Evolutionary conservation across 2,888 invertebrate species (phyloP), one percentile per base, ranked within the genome.

Genomic region (Tenthredo amoena): DNA sequence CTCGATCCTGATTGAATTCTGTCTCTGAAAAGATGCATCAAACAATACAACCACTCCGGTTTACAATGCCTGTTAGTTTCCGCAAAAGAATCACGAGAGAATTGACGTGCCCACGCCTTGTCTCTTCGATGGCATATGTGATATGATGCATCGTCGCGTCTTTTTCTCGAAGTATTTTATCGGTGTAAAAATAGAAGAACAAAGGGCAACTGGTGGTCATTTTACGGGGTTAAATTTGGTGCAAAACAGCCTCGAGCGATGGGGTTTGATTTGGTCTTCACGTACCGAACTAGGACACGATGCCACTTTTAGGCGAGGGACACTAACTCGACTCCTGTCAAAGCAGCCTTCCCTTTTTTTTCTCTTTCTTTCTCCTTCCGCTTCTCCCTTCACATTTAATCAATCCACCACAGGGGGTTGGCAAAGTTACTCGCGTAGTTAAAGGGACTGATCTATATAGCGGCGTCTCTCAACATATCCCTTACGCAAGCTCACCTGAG

Each of bases 361-460:
- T 62, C 74, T 37, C 18, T 21, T 71, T 1, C 62, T 58, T 31
- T n/a, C 43, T 9, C 31, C 31, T 76, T 77, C 47, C 77, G 26
- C 50, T 34, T 77, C 77, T 31, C 77, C 47, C 77, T 77, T 77
- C 55, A 34, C 50, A 55, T 77, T 77, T 77, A 77, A 77, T 77
- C 77, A 77, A 50, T 77, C 77, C 15, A 77, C 77, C 77, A 55
- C 77, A 55, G 40, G 55, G 77, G 77, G 34, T 34, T 26, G 77
- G 77, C 31, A 18, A 77, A 77, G 50, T 77, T 18, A 50, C 55
- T 55, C 26, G 77, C 9, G 55, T 34, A 40, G 55, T 50, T 47
- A 50, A 77, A 77, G 55, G 55, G 77, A 31, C 77, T 50, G 31
- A 55, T 55, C 31, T 55, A 50, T 55, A 50, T 40, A 77, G 40